Evolutionary conservation across 2,113 vertebrate species (phyloP), one percentile per base, ranked within the genome.

Genomic region (Alaudala cheleensis): DNA sequence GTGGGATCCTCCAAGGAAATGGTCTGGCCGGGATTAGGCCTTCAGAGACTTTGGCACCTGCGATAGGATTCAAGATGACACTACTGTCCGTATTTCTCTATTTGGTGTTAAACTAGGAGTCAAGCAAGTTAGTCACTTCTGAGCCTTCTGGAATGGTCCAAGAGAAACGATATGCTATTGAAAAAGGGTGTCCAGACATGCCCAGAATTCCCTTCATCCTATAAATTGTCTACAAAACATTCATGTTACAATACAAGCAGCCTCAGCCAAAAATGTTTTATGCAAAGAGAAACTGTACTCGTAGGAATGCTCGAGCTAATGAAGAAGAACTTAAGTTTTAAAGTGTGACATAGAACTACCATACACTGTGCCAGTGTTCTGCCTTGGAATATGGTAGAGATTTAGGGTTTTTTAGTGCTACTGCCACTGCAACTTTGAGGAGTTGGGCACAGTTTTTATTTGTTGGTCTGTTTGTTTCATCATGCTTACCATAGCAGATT

Each of bases 41-140:
- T 61, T 49, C 34, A 34, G 26, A 53, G 42, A 10, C 42, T 83
- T 65, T 83, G 51, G 47, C 10, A 21, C 11, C 4, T 44, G 57
- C 15, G 13, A 61, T 11, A 23, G 23, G 6, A 6, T 56, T 19
- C 0, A 1, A 15, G 5, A 19, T 47, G 16, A 5, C 50, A 28
- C 37, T 37, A 28, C 37, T 37, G 56, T 5, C 37, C 7, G 5
- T 61, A 47, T 83, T 86, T 79, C 34, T 65, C 24, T 80, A 33
- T 22, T 54, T 13, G 17, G 21, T 45, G 14, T 8, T 20, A n/a
- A 33, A 14, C 2, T 6, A 31, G 8, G 4, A 7, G 13, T 15
- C 37, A 53, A 51, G 24, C 3, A 82, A 64, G 6, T 65, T 44
- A 69, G 8, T 40, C 1, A 61, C 3, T 76, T 51, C 28, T 72